Evolutionary conservation across 2,888 invertebrate genomes (phyloP).

Genomic region (Mactromeris polynyma): DNA sequence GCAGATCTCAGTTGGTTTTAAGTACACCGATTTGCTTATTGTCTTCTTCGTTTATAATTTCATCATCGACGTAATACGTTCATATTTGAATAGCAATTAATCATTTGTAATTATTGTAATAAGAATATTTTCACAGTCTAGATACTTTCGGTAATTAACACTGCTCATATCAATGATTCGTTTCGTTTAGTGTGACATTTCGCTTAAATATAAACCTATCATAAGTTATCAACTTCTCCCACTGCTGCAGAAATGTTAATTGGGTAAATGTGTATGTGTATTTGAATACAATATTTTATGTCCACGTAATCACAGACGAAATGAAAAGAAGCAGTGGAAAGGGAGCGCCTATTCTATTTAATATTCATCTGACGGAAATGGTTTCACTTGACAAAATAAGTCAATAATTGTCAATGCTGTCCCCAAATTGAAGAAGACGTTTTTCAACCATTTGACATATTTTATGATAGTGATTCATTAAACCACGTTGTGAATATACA

Average conservation of each 20-base stretch:
- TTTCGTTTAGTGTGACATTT: not conserved
- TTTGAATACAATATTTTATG: no score
- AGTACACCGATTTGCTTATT: no score
- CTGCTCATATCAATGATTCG: not conserved
- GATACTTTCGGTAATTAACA: not conserved
- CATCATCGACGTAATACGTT: no score
- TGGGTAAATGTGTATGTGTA: not conserved
- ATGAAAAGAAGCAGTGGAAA: not conserved
- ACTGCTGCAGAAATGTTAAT: not conserved
- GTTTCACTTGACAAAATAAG: not conserved
- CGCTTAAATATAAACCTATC: not conserved
- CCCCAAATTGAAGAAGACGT: not conserved
- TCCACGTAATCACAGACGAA: not conserved
- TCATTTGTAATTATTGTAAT: not conserved
- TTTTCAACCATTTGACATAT: not conserved
- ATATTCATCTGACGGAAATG: not conserved
- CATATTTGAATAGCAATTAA: not conserved
- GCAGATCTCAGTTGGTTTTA: no score
- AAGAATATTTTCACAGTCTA: not conserved
- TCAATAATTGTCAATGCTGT: not conserved
- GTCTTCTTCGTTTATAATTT: no score
- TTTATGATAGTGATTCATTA: not conserved
- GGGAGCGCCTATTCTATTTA: not conserved
- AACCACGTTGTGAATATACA: not conserved
- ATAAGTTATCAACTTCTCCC: not conserved